Conservation (phyloP, 2,797 vertebrate genomes). For the Peromyscus attwateri region DNA sequence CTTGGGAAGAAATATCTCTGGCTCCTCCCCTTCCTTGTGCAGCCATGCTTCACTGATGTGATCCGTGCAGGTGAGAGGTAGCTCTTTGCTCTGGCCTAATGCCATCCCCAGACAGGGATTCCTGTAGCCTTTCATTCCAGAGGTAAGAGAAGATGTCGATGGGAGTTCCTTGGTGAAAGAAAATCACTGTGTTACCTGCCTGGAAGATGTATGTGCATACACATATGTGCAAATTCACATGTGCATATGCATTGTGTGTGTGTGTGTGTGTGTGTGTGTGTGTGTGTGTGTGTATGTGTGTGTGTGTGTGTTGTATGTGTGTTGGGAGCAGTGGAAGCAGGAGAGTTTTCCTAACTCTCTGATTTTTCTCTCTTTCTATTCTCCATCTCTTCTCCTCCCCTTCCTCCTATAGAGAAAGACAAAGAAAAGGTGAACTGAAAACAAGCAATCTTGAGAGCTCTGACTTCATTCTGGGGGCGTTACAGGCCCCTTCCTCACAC, state of each 20-base stretch:
- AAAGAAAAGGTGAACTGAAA: no score
- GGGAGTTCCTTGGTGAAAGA: rapidly evolving
- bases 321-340: not conserved
- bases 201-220: no score
- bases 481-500: rapidly evolving
- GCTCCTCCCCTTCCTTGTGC: not conserved
- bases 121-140: not conserved
- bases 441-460: not conserved
- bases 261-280: not conserved
- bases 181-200: not conserved
- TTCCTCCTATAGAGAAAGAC: not conserved
- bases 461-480: rapidly evolving
- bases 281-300: no score
- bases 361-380: not conserved
- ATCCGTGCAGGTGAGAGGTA: rapidly evolving
- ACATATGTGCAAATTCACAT: not conserved
- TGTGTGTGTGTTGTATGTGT: no score
- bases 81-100: not conserved
- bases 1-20: not conserved
- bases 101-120: not conserved
- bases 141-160: no score
- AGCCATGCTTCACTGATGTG: rapidly evolving
- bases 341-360: not conserved
- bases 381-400: rapidly evolving
- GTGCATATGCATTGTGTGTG: not conserved